A percentile compares a stretch with the other conserved stretches of the same genome.
These are phyloP conservation scores for Strigamia crassipes DNA, from an alignment of 2,888 invertebrate species.

Conservation along the genomic window DNA sequence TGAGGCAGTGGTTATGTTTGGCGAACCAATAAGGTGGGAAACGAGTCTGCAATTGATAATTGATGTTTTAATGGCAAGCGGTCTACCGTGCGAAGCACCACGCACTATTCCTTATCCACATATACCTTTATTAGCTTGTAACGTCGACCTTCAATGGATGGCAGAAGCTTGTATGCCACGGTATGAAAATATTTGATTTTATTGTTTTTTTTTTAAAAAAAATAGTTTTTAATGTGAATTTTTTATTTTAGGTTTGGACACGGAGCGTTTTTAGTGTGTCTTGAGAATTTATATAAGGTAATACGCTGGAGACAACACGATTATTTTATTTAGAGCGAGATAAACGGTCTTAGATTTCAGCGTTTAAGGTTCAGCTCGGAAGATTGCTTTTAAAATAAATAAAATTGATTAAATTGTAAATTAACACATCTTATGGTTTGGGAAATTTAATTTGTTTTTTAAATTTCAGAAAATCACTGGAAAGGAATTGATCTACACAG, in stretches of 20 bases:
- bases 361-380: no score
- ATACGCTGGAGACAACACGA: neutral
- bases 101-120: conserved; percentile 64
- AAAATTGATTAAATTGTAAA: neutral
- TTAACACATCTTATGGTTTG: no score
- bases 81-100: conserved; percentile 61
- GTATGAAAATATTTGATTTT: conserved; percentile 55
- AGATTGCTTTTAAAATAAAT: neutral
- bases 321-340: no score
- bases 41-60: conserved; percentile 68
- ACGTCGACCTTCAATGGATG: conserved; percentile 71
- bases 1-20: conserved; percentile 67
- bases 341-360: neutral
- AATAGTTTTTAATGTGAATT: neutral
- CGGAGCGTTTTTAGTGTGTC: conserved; percentile 68
- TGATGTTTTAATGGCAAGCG: conserved; percentile 67
- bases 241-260: conserved; percentile 64
- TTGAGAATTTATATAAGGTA: conserved; percentile 67
- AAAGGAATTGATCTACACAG: conserved; percentile 66
- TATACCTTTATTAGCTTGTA: conserved; percentile 70
- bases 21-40: conserved; percentile 71
- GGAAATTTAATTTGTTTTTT: neutral
- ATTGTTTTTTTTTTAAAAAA: no score
- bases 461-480: conserved; percentile 64
- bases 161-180: conserved; percentile 69